Base-by-base conservation (phyloP, 2,888 invertebrate genomes). In the Emmelina monodactyla region DNA sequence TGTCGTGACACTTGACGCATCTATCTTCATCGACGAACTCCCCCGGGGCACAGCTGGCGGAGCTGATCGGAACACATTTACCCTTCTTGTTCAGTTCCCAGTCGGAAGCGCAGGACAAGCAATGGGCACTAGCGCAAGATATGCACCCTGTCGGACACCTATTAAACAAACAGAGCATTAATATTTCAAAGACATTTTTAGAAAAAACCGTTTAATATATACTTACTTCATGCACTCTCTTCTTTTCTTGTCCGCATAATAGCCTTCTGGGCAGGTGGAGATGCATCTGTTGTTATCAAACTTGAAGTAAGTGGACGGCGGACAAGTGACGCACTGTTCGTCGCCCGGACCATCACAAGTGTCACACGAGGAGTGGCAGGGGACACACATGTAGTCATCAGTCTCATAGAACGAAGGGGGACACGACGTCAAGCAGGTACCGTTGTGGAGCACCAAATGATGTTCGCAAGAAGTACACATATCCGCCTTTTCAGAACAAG, bases 401-500 rank as follows among this genome's bases (percentile, higher is more conserved):
- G 91, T 92, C 70, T 94, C 94, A 57, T 85, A 94, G 29, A 89
- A 91, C 45, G 88, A 85, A 11, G 85, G 59, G 0, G 94, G 94
- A 68, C 94, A 94, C 0, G 91, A 86, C 4, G 93, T 89, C 49
- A 91, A 83, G 66, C 94, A 94, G 51, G 88, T 88, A 52, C 88
- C 89, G 44, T 88, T 87, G 58, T 89, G 87, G 54, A 94, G 85
- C 33, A 94, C 88, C 42, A 94, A 78, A 58, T 94, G 92, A 64
- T 92, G 92, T 53, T 93, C 92, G 62, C 94, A 94, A 46, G 90
- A 91, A 28, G 89, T 91, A 56, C 94, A 94, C 44, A 86, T 85
- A 50, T 92, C 89, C 3, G 92, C 88, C 43, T 88, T 83, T 47
- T 91, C 90, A 47, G 90, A 89, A 54, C 94, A 94, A 39, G 90